phyloP scores from a whole-genome alignment of 1,140 invertebrate genomes.

The Cryptotermes secundus region DNA sequence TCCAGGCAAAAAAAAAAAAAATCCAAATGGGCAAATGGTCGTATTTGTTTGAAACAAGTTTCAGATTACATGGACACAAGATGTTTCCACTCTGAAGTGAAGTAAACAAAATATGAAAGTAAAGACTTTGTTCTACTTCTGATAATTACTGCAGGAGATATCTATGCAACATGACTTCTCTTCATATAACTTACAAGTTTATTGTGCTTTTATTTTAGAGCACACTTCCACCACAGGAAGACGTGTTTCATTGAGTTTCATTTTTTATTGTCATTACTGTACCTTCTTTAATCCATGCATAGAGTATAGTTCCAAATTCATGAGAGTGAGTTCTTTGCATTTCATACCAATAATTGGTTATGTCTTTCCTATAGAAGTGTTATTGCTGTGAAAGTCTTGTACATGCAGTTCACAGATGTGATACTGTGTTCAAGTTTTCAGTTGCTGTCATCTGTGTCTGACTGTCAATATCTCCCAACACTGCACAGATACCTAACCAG shows the following conservation, averaged over 20 bases:
- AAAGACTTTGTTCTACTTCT: constrained; percentile 20
- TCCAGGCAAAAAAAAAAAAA: constrained; percentile 14
- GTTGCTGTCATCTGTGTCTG: not conserved
- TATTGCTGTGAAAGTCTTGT: constrained; percentile 13
- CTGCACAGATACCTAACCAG: not conserved
- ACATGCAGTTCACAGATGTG: not conserved
- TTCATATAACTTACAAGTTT: constrained; percentile 16
- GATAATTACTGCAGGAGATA: not conserved
- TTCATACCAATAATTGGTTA: not conserved
- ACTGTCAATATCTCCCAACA: not conserved
- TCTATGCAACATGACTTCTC: constrained; percentile 19
- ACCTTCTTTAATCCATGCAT: not conserved
- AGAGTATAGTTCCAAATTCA: no score
- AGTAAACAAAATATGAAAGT: constrained; percentile 18
- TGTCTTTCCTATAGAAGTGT: not conserved
- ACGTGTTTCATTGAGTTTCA: constrained; percentile 27
- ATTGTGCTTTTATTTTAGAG: not conserved
- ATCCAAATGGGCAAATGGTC: not conserved
- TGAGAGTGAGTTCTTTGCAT: not conserved
- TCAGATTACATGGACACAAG: not conserved
- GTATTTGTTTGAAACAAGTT: not conserved
- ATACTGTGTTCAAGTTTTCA: not conserved
- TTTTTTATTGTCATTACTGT: constrained; percentile 29
- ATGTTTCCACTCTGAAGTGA: not conserved
- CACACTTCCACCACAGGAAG: constrained; percentile 31